phyloP scores from a whole-genome alignment of 2,888 invertebrate genomes.

The Trissoscelio sp. region DNA sequence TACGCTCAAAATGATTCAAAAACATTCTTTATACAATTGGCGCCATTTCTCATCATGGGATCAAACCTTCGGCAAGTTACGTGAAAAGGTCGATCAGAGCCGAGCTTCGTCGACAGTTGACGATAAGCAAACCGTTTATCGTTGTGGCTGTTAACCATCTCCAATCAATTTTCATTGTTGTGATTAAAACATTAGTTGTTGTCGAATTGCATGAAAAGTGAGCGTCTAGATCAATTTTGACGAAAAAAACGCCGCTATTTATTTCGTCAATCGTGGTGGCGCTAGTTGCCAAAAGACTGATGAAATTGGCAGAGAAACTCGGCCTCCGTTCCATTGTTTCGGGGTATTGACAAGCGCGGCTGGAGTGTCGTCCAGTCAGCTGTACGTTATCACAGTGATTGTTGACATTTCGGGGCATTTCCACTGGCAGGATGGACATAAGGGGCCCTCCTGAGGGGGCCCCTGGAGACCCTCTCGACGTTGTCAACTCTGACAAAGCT shows the following conservation, averaged over 20 bases:
- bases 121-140: neutral
- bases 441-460: constrained; percentile 83
- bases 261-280: neutral
- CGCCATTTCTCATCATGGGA: neutral
- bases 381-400: constrained; percentile 37
- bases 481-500: constrained; percentile 77
- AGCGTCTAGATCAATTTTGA: neutral
- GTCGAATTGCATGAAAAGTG: neutral
- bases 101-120: neutral
- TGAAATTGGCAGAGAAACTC: neutral
- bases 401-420: constrained; percentile 63
- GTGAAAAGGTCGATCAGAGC: neutral
- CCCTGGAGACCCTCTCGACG: constrained; percentile 80
- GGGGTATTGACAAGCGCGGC: constrained; percentile 33
- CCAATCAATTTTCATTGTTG: neutral
- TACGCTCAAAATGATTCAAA: too few species aligned
- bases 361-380: constrained; percentile 27
- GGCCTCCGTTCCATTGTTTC: constrained; percentile 25
- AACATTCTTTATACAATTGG: too few species aligned
- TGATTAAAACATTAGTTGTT: neutral
- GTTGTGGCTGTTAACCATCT: neutral
- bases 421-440: constrained; percentile 78
- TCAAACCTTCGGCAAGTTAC: neutral
- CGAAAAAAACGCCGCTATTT: neutral
- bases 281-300: neutral